Percentiles rank a stretch among this genome's conserved stretches.
These are phyloP conservation scores for Azorinus chamasolen DNA, from an alignment of 2,888 invertebrate genomes.

Conservation along the genomic window DNA sequence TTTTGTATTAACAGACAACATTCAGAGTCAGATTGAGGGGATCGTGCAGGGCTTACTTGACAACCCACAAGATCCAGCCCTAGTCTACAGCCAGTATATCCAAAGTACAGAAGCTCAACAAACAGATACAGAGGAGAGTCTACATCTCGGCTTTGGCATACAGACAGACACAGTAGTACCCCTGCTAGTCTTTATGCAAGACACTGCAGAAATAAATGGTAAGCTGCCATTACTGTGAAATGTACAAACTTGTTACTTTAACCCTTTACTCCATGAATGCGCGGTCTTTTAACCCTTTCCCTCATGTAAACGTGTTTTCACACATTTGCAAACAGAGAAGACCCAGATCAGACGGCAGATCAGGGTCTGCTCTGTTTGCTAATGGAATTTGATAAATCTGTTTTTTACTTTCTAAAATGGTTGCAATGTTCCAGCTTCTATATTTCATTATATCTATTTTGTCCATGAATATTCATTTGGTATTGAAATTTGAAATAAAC, in stretches of 20 bases:
- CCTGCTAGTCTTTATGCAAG: slow-evolving; percentile 29
- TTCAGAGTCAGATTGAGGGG: slow-evolving; percentile 24
- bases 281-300: neutral
- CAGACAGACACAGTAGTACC: slow-evolving; percentile 31
- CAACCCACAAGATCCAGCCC: slow-evolving; percentile 12
- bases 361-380: too few relatives aligned
- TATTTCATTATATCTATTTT: too few relatives aligned
- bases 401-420: too few relatives aligned
- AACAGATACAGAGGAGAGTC: slow-evolving; percentile 18
- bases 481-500: too few relatives aligned
- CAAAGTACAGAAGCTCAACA: neutral
- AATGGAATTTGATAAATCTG: too few relatives aligned
- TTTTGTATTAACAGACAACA: slow-evolving; percentile 17
- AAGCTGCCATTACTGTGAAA: neutral
- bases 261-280: neutral
- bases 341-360: too few relatives aligned
- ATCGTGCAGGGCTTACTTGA: slow-evolving; percentile 20
- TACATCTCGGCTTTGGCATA: slow-evolving; percentile 47
- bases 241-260: neutral
- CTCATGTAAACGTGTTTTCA: too few relatives aligned
- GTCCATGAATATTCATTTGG: too few relatives aligned
- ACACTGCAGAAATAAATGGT: slow-evolving; percentile 61
- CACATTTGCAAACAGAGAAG: too few relatives aligned
- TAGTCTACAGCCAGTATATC: slow-evolving; percentile 15
- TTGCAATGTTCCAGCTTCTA: too few relatives aligned